phyloP scores from a whole-genome alignment of 92 coral and sea anemone species.

The Porites rus region DNA sequence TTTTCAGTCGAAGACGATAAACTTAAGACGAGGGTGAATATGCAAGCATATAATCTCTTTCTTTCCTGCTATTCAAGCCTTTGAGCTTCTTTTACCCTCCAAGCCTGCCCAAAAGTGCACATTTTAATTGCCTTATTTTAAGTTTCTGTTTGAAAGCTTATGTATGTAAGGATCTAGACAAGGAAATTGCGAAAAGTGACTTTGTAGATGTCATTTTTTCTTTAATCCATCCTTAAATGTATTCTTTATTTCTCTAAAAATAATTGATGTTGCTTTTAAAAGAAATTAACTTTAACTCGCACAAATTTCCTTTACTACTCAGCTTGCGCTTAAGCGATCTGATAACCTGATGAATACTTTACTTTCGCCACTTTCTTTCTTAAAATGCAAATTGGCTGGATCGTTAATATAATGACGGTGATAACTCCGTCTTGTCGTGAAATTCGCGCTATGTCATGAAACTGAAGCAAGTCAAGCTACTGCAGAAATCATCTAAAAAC shows the following conservation, averaged over 20 bases:
- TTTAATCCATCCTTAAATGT: neutral
- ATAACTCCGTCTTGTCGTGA: no score
- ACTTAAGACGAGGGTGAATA: neutral
- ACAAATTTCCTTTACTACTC: neutral
- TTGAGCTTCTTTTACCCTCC: neutral
- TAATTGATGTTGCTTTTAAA: neutral
- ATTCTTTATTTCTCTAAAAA: neutral
- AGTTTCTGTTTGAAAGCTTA: neutral
- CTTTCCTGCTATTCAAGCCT: neutral
- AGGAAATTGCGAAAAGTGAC: neutral
- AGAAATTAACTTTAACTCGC: neutral
- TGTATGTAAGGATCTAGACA: neutral
- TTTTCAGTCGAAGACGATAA: no score
- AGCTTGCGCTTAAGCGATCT: neutral
- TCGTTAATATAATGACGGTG: no score
- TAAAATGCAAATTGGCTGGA: no score
- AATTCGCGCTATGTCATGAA: no score
- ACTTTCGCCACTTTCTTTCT: no score
- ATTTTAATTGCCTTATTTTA: neutral
- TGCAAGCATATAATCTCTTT: neutral
- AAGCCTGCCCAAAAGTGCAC: neutral
- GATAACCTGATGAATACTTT: neutral
- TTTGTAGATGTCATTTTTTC: neutral
- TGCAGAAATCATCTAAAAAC: no score
- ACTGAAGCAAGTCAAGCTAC: no score